A percentile compares a stretch with the other conserved stretches of the same genome.
These are phyloP conservation scores for Chascanopsetta lugubris DNA, from an alignment of 2,113 vertebrate genomes.

Conservation along the genomic window DNA sequence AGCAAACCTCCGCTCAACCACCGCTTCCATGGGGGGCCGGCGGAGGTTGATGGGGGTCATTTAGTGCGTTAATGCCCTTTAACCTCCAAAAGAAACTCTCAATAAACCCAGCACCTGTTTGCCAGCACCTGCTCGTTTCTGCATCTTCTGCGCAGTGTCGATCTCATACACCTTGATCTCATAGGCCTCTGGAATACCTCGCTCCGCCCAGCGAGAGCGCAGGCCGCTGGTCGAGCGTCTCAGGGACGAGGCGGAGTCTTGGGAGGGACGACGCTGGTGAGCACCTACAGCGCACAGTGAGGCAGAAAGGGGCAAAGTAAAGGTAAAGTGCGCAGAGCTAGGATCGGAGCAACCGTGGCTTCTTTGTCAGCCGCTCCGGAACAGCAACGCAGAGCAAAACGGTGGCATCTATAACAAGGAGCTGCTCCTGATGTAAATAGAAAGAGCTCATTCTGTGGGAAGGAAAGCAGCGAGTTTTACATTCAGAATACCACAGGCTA, in stretches of 20 bases:
- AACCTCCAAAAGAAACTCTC: constrained; percentile 32
- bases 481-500: no score
- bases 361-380: no score
- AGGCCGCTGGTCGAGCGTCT: constrained; percentile 82
- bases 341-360: no score
- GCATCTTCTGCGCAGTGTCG: constrained; percentile 89
- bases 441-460: no score
- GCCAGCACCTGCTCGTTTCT: constrained; percentile 83
- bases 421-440: no score
- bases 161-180: constrained; percentile 98
- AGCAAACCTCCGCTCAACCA: background rate
- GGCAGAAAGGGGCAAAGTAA: constrained; percentile 6
- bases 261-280: constrained; percentile 86
- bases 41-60: constrained; percentile 40
- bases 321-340: no score
- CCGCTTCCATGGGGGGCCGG: background rate
- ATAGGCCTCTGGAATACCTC: constrained; percentile 88
- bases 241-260: constrained; percentile 76
- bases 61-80: constrained; percentile 16
- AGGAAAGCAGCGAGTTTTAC: no score
- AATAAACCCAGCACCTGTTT: constrained; percentile 83
- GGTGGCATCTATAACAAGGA: no score
- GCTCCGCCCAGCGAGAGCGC: constrained; percentile 87
- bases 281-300: constrained; percentile 76
- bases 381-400: no score